Evolutionary conservation across 2,888 invertebrate species (phyloP).

Genomic region (Brachyptera risi): DNA sequence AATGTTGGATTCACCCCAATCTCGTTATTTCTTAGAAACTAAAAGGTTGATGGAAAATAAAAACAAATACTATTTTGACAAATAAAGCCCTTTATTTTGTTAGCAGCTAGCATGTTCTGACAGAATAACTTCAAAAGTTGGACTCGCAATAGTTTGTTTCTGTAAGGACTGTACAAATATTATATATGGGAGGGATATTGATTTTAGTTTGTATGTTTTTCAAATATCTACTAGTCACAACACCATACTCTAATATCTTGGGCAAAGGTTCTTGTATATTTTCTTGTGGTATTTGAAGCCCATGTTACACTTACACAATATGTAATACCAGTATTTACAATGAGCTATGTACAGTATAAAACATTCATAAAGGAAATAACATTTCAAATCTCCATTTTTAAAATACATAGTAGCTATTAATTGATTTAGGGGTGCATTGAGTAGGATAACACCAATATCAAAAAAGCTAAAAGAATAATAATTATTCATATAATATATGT

Average conservation of each 20-base stretch:
- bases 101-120: slow-evolving; percentile 24
- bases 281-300: slow-evolving; percentile 11
- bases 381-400: slow-evolving; percentile 21
- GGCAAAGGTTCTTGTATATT: slow-evolving; percentile 21
- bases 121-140: slow-evolving; percentile 9
- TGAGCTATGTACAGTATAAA: slow-evolving; percentile 34
- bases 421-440: slow-evolving; percentile 3
- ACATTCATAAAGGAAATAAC: slow-evolving; percentile 31
- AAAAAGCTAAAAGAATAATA: slow-evolving; percentile 27
- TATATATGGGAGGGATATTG: background rate
- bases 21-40: too few species aligned
- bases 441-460: slow-evolving; percentile 25
- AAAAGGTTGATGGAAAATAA: too few species aligned
- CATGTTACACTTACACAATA: slow-evolving; percentile 24
- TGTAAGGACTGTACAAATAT: slow-evolving; percentile 21
- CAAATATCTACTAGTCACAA: background rate
- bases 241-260: slow-evolving; percentile 17
- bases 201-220: background rate
- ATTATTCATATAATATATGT: slow-evolving; percentile 16
- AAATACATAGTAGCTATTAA: slow-evolving; percentile 12
- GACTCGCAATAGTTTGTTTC: slow-evolving; percentile 12
- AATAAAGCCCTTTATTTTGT: slow-evolving; percentile 33
- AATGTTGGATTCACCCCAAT: too few species aligned
- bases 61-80: too few species aligned
- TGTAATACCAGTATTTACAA: slow-evolving; percentile 27